phyloP scores from a whole-genome alignment of 2,797 vertebrate genomes.

The Sebastes reedi region DNA sequence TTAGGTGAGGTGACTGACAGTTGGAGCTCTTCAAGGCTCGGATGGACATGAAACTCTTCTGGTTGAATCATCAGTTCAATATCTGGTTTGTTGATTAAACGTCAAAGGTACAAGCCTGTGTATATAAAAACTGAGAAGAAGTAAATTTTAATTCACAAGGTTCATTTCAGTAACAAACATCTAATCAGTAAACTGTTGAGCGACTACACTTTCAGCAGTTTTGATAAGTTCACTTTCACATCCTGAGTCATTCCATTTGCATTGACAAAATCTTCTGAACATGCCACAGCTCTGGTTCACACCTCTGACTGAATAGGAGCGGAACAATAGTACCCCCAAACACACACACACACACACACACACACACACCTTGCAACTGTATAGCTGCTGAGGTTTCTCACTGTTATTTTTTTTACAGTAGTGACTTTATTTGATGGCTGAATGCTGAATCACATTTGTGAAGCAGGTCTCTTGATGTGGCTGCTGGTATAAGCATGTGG shows the following conservation, averaged over 20 bases:
- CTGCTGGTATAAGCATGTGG: not conserved
- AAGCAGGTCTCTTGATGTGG: not conserved
- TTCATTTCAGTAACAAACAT: not conserved
- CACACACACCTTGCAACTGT: not conserved
- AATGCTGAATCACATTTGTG: not conserved
- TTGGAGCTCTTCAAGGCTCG: not conserved
- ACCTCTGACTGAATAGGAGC: not conserved
- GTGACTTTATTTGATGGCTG: not conserved
- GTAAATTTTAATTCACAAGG: not conserved
- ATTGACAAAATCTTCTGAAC: not conserved
- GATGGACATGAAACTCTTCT: not conserved
- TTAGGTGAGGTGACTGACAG: not conserved
- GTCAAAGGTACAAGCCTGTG: not conserved
- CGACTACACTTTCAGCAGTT: not conserved
- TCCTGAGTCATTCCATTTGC: not conserved
- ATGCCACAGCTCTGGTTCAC: not conserved
- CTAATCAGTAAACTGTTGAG: not conserved
- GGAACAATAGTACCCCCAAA: no score
- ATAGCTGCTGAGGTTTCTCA: no score
- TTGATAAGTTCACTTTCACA: not conserved
- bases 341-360: no score
- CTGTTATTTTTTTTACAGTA: no score
- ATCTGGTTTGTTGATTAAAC: not conserved
- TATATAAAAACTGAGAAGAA: not conserved
- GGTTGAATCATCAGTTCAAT: not conserved